Percentiles rank a stretch among this genome's conserved stretches.
phyloP scores from a whole-genome alignment of 2,113 vertebrate genomes.

The Saguinus imperator region DNA sequence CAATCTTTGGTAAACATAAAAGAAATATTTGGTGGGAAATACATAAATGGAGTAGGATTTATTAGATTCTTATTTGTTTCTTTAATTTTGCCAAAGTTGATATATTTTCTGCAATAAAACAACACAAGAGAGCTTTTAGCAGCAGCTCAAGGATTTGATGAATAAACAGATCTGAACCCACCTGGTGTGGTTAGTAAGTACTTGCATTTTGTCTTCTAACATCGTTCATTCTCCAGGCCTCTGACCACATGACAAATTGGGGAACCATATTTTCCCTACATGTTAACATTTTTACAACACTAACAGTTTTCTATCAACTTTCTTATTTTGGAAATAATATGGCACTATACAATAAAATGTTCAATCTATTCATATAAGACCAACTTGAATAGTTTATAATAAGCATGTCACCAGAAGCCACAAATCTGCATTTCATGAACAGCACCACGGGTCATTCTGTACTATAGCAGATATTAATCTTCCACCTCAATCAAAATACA shows the following conservation, averaged over 20 bases:
- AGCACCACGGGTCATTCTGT: background rate
- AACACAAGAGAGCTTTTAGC: background rate
- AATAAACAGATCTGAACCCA: background rate
- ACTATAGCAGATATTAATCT: background rate
- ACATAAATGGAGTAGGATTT: background rate
- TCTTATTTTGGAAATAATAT: constrained; percentile 18
- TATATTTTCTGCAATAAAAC: background rate
- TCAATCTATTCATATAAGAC: background rate
- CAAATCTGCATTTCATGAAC: background rate
- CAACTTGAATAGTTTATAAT: background rate
- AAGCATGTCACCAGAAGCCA: background rate
- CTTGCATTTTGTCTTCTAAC: background rate
- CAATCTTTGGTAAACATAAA: background rate
- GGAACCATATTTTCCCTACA: background rate
- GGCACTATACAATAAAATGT: background rate
- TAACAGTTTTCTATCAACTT: background rate
- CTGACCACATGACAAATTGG: background rate
- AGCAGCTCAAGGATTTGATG: background rate
- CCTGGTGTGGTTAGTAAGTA: background rate
- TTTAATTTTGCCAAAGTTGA: background rate
- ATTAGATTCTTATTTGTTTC: background rate
- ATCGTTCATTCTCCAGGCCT: background rate
- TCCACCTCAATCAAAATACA: background rate
- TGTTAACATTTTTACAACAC: background rate
- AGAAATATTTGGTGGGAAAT: background rate